Conservation (phyloP, 2,113 vertebrate genomes). For the Pogonocichla stellata region DNA sequence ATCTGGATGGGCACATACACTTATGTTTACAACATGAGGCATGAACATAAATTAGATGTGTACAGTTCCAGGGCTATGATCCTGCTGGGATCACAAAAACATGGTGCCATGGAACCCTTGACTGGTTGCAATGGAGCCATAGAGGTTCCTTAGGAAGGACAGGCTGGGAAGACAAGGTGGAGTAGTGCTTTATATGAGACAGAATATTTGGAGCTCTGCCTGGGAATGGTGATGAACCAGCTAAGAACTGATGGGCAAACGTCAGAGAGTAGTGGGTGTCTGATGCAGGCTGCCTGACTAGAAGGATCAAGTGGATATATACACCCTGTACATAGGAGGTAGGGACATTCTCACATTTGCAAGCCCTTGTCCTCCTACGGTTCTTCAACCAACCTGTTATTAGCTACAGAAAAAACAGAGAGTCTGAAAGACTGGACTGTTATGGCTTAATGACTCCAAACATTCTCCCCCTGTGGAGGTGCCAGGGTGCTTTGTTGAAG, state of each 20-base stretch:
- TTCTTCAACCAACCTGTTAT: background rate
- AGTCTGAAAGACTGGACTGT: background rate
- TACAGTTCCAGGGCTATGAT: background rate
- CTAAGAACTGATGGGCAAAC: background rate
- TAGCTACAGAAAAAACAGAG: background rate
- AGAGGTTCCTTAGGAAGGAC: background rate
- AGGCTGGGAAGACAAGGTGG: background rate
- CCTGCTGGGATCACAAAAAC: background rate
- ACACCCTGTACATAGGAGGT: background rate
- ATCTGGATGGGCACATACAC: rapidly evolving
- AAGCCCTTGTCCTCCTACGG: background rate
- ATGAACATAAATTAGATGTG: background rate
- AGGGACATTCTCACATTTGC: background rate
- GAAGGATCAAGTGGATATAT: background rate
- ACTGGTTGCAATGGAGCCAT: background rate
- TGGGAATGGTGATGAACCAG: background rate
- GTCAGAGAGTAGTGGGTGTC: background rate
- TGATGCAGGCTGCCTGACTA: background rate
- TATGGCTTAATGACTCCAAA: background rate
- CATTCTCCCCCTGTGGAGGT: background rate
- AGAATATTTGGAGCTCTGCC: background rate
- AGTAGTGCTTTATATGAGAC: background rate
- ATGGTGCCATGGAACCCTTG: background rate
- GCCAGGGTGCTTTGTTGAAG: background rate
- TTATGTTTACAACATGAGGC: background rate